Evolutionary conservation across 2,888 invertebrate genomes (phyloP), one percentile per base, ranked within the genome.

Genomic region (Hofmannophila pseudospretella): DNA sequence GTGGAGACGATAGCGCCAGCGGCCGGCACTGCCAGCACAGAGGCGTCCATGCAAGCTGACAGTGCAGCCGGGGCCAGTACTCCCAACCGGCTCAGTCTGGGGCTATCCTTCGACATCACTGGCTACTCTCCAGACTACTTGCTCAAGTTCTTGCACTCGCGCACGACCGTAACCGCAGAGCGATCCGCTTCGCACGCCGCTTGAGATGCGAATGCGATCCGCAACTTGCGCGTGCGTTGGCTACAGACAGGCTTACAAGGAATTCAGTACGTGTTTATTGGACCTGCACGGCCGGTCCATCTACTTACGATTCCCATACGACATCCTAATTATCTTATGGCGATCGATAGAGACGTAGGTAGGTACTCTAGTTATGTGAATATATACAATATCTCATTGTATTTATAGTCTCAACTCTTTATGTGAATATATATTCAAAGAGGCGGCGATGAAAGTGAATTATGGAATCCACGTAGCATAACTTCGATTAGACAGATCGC

Each of bases 121-220:
- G 31, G 39, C 39, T 32, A 45, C 39, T 43, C 45, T 45, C 39
- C 47, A 51, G 51, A 45, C 28, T 53, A 44, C 47, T 42, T 47
- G 10, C 36, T 44, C 42, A 44, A 42, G 34, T 30, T 37, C 38
- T 42, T 46, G 27, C 44, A 47, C 38, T 38, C 39, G 47, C 77
- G 73, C 73, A 67, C 78, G 80, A 81, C 79, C 81, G 67, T 58
- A 57, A 78, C 76, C 80, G 79, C 71, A 45, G 39, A 62, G 76
- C 80, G 80, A 77, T 76, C 82, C 74, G 82, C 79, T 80, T 82
- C 81, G 84, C 73, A 67, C 78, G 77, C 74, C 45, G 65, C 54
- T 50, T 55, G 47, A 44, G 42, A 62, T 62, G 54, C 61, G 70
- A 82, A 72, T 82, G 82, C 60, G 63, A 2, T 4, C 8, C n/a